These are phyloP conservation scores for Mesorhabditis spiculigera DNA, from an alignment of 2,888 invertebrate species.

Conservation along the genomic window DNA sequence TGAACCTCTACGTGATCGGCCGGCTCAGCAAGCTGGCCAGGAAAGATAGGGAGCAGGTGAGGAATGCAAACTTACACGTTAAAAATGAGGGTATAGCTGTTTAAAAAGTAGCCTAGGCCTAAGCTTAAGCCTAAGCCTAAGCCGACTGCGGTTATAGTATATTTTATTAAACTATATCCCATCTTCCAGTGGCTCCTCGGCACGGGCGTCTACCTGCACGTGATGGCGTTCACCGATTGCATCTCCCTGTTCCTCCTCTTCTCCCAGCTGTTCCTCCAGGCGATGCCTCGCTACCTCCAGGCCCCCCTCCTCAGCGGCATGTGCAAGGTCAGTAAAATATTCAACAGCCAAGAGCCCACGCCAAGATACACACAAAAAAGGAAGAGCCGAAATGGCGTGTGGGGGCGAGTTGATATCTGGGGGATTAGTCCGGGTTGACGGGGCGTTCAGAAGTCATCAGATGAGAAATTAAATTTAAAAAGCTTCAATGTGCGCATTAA, in stretches of 20 bases:
- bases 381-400: not conserved
- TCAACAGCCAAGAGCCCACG: not conserved
- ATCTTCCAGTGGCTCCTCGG: not conserved
- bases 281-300: conserved; percentile 11
- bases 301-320: conserved; percentile 14
- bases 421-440: not conserved
- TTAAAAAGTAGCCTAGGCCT: not conserved
- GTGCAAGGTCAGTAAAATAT: conserved; percentile 31
- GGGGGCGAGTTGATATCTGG: not conserved
- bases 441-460: not conserved
- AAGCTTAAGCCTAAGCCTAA: too few relatives aligned
- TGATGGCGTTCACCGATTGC: conserved; percentile 43
- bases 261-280: conserved; percentile 25
- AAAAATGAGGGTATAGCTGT: not conserved
- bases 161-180: not conserved
- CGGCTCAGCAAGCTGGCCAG: conserved; percentile 31
- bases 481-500: conserved; percentile 6
- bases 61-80: not conserved
- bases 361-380: not conserved
- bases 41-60: conserved; percentile 43
- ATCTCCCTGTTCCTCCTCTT: conserved; percentile 33
- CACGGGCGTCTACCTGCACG: conserved; percentile 28
- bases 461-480: not conserved
- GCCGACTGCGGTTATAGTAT: too few relatives aligned
- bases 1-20: conserved; percentile 44